Conservation (phyloP, 2,113 vertebrate species). For the Engraulis encrasicolus region DNA sequence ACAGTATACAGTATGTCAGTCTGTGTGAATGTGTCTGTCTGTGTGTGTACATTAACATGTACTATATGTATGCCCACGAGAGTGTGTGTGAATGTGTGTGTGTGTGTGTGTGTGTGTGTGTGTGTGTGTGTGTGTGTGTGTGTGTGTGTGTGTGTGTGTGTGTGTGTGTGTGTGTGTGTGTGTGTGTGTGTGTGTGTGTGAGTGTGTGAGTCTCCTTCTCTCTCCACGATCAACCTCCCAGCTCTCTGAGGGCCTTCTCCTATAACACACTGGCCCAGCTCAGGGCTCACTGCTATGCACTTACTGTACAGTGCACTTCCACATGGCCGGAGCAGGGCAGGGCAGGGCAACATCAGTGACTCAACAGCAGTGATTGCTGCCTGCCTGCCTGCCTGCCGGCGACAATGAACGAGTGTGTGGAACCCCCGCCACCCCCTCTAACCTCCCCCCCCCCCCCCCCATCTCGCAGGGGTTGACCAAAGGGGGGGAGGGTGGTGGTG, state of each 20-base stretch:
- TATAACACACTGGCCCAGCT: constrained; percentile 26
- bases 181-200: background rate
- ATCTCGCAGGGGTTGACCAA: background rate
- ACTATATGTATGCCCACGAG: too few relatives aligned
- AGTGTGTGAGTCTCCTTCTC: background rate
- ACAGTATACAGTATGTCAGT: too few relatives aligned
- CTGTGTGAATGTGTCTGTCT: too few relatives aligned
- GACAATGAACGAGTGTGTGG: background rate
- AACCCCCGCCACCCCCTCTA: too few relatives aligned
- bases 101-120: background rate
- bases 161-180: background rate
- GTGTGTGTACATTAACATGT: too few relatives aligned
- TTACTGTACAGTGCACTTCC: background rate
- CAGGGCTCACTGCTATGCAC: constrained; percentile 1
- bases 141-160: background rate
- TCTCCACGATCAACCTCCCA: background rate
- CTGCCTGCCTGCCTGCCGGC: too few relatives aligned
- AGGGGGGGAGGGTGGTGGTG: background rate
- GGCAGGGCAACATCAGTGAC: background rate
- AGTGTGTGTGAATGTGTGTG: background rate
- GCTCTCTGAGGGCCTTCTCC: constrained; percentile 6
- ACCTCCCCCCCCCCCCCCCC: background rate
- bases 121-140: background rate
- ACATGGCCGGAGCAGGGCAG: background rate
- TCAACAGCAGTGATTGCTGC: background rate